Percentiles rank a stretch among this genome's conserved stretches.
Conservation (phyloP, 2,888 invertebrate genomes). For the Drosophila putrida region DNA sequence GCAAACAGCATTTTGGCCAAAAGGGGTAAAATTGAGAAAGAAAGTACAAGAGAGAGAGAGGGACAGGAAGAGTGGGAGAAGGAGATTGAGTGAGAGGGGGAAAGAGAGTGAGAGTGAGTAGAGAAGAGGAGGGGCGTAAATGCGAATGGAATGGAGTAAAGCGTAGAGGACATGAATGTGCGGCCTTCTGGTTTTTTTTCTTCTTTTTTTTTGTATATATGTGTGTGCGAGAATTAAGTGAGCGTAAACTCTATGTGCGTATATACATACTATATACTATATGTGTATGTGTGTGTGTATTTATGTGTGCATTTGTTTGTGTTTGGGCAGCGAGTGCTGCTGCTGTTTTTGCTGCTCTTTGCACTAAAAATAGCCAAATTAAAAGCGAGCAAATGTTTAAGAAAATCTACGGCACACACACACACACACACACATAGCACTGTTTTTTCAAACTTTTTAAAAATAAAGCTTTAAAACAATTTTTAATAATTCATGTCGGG, state of each 20-base stretch:
- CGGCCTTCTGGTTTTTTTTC: constrained; percentile 14
- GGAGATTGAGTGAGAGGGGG: neutral
- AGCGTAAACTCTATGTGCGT: constrained; percentile 42
- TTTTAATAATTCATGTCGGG: no score
- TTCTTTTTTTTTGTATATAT: constrained; percentile 1
- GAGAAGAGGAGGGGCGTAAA: neutral
- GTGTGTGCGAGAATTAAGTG: constrained; percentile 47
- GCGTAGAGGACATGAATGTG: constrained; percentile 23
- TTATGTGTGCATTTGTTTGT: constrained; percentile 13
- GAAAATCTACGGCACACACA: constrained; percentile 28
- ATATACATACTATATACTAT: neutral
- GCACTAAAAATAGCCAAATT: constrained; percentile 65
- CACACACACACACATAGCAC: neutral
- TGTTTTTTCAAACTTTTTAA: no score
- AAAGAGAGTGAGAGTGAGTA: neutral
- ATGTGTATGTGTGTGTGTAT: constrained; percentile 6
- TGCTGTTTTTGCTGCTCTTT: neutral
- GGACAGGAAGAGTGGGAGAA: no score
- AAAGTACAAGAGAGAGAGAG: neutral
- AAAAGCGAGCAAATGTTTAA: constrained; percentile 59
- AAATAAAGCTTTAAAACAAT: no score
- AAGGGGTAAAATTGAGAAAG: neutral
- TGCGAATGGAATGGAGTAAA: constrained; percentile 19
- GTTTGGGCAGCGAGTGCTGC: constrained; percentile 3
- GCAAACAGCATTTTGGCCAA: constrained; percentile 30